Evolutionary conservation across 2,888 invertebrate genomes (phyloP).

Genomic region (Drosophila barbarae): DNA sequence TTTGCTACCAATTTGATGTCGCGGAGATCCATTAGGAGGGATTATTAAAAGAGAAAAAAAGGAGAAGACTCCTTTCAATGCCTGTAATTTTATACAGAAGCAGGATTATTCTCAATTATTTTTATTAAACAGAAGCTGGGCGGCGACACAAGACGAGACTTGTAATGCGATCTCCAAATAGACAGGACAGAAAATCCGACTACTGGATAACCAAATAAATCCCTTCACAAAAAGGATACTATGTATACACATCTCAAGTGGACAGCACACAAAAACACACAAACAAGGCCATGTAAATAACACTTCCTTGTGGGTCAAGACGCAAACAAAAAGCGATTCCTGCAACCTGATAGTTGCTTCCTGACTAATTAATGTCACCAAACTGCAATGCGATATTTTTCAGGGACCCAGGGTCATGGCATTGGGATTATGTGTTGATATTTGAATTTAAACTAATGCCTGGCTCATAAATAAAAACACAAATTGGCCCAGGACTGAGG

Average conservation of each 20-base stretch:
- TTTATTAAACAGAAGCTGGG: slow-evolving; percentile 26
- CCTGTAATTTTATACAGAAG: slow-evolving; percentile 12
- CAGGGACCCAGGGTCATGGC: neutral
- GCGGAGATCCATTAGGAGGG: slow-evolving; percentile 1
- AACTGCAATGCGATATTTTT: slow-evolving; percentile 52
- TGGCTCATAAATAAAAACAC: slow-evolving; percentile 61
- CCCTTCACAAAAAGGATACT: slow-evolving; percentile 17
- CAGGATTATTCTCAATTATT: slow-evolving; percentile 29
- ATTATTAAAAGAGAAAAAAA: neutral
- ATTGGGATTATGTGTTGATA: slow-evolving; percentile 64
- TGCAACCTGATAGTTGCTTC: slow-evolving; percentile 56
- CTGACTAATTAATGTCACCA: slow-evolving; percentile 70
- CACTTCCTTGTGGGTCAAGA: slow-evolving; percentile 65
- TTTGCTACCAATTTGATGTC: slow-evolving; percentile 12
- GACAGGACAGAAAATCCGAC: slow-evolving; percentile 12
- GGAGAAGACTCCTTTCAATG: slow-evolving; percentile 1
- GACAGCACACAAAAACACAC: slow-evolving; percentile 21
- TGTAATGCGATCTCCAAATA: slow-evolving; percentile 36
- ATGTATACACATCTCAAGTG: slow-evolving; percentile 35
- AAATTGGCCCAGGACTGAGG: slow-evolving; percentile 41
- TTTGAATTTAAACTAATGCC: slow-evolving; percentile 67
- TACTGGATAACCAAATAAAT: slow-evolving; percentile 24
- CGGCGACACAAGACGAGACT: slow-evolving; percentile 4
- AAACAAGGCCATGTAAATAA: slow-evolving; percentile 23
- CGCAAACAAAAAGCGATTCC: slow-evolving; percentile 18